Evolutionary conservation across 92 coral and sea anemone genomes (phyloP).

Genomic region (Metridium senile): DNA sequence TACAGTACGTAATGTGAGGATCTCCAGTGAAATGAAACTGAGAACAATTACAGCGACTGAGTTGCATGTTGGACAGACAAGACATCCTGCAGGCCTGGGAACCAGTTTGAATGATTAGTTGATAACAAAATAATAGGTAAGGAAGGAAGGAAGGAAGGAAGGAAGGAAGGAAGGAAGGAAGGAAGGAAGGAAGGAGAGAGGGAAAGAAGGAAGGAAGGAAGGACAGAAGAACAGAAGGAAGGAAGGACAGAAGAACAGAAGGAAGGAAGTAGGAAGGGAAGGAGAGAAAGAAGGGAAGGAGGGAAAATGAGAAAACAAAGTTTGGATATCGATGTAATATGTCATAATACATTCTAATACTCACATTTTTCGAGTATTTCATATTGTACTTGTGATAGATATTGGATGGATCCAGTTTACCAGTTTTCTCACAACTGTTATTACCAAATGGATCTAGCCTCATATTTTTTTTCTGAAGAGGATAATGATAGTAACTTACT

Average conservation of each 20-base stretch:
- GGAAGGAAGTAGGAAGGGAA: no score
- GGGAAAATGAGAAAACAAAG: no score
- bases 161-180: neutral
- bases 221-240: no score
- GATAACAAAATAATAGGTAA: no score
- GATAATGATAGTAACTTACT: neutral
- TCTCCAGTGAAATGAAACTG: constrained; percentile 10
- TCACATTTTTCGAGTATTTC: constrained; percentile 45
- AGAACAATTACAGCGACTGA: constrained; percentile 24
- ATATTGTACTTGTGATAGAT: constrained; percentile 29
- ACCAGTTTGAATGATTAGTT: no score
- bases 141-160: neutral
- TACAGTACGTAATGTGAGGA: neutral
- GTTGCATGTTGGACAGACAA: constrained; percentile 31
- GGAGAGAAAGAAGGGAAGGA: no score
- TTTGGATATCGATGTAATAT: no score
- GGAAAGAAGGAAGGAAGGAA: no score
- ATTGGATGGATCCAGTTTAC: constrained; percentile 4
- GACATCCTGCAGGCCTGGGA: constrained; percentile 47
- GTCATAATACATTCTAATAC: no score
- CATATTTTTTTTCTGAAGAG: neutral
- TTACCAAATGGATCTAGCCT: constrained; percentile 55
- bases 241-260: no score
- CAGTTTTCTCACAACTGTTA: constrained; percentile 34
- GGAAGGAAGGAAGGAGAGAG: neutral